phyloP scores from a whole-genome alignment of 2,113 vertebrate genomes.

The Anseranas semipalmata region DNA sequence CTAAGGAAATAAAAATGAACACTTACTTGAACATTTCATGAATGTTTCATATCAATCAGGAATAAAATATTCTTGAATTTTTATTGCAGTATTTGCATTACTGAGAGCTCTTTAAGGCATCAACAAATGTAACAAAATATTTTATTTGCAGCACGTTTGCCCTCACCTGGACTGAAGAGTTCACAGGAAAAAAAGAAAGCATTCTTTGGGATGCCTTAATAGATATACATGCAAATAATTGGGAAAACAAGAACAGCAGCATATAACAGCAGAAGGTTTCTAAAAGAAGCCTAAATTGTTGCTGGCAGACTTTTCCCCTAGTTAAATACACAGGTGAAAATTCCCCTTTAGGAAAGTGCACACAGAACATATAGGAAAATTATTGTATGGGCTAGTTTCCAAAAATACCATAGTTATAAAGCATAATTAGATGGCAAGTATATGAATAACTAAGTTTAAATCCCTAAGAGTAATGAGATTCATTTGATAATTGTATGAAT shows the following conservation, averaged over 20 bases:
- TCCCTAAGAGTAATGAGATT: neutral
- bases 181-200: neutral
- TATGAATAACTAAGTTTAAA: neutral
- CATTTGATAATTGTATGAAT: neutral
- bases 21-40: neutral
- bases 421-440: neutral
- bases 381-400: neutral
- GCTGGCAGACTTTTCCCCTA: neutral
- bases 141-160: neutral
- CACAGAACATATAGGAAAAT: neutral
- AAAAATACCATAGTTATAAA: slow-evolving; percentile 1
- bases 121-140: neutral
- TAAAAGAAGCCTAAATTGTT: slow-evolving; percentile 1
- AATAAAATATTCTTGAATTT: slow-evolving; percentile 27
- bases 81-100: slow-evolving; percentile 3
- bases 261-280: neutral
- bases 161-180: neutral
- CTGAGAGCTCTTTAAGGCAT: neutral
- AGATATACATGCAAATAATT: slow-evolving; percentile 26
- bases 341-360: neutral
- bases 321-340: slow-evolving; percentile 12
- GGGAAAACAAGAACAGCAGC: neutral
- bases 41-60: slow-evolving; percentile 21
- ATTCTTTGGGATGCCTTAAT: neutral
- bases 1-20: slow-evolving; percentile 35